Conservation (phyloP, 1,140 invertebrate genomes). For the Diplogasteroides magnus region DNA sequence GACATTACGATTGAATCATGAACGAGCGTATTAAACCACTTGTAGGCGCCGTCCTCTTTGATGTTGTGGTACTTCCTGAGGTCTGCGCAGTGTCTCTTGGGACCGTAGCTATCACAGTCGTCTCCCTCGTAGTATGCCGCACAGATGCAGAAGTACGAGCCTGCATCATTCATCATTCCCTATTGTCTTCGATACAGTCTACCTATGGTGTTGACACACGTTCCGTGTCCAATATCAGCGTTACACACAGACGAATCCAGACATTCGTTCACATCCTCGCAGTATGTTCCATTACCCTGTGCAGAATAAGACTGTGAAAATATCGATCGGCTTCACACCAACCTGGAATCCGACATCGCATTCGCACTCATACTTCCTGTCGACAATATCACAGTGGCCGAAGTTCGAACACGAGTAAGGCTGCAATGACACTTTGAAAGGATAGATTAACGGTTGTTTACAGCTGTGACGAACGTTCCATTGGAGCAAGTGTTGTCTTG, state of each 20-base stretch:
- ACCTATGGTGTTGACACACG: slow-evolving; percentile 7
- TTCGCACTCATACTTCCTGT: slow-evolving; percentile 9
- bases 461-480: slow-evolving; percentile 19
- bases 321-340: too few relatives aligned
- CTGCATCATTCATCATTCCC: slow-evolving; percentile 11
- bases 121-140: slow-evolving; percentile 16
- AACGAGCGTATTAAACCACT: not conserved
- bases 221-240: slow-evolving; percentile 13
- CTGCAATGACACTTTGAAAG: not conserved
- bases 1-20: not conserved
- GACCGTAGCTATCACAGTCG: slow-evolving; percentile 25
- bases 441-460: slow-evolving; percentile 4
- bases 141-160: slow-evolving; percentile 27
- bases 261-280: slow-evolving; percentile 30
- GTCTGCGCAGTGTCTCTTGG: slow-evolving; percentile 33
- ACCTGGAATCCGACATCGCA: slow-evolving; percentile 23
- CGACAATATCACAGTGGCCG: slow-evolving; percentile 11
- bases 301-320: slow-evolving; percentile 15
- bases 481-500: slow-evolving; percentile 20
- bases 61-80: slow-evolving; percentile 21
- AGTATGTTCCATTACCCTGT: too few relatives aligned
- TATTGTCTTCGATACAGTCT: not conserved
- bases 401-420: not conserved
- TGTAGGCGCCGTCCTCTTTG: slow-evolving; percentile 15
- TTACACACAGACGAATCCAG: slow-evolving; percentile 10